Conservation (phyloP, 2,797 vertebrate genomes). For the Pantherophis vulpinus region DNA sequence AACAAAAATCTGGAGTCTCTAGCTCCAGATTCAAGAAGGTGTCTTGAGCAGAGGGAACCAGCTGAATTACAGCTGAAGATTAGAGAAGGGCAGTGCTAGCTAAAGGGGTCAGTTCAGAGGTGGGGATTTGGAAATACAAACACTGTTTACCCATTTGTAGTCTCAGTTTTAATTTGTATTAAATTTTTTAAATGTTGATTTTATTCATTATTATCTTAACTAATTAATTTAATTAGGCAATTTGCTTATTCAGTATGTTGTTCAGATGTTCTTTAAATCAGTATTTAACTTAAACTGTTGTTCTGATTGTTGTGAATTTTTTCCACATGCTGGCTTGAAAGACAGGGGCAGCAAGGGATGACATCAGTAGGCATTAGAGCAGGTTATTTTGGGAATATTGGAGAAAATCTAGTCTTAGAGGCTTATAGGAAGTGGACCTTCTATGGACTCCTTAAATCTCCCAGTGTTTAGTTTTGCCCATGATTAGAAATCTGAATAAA, state of each 20-base stretch:
- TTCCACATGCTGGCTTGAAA: not conserved
- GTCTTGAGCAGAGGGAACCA: not conserved
- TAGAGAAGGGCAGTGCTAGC: not conserved
- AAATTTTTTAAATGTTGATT: not conserved
- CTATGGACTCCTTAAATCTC: not conserved
- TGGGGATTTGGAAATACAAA: not conserved
- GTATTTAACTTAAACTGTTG: not conserved
- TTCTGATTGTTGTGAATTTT: not conserved
- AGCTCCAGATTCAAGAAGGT: not conserved
- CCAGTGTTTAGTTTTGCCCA: not conserved
- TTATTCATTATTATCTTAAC: not conserved
- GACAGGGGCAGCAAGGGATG: not conserved
- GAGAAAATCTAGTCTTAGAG: not conserved
- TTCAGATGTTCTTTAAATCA: not conserved
- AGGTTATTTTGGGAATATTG: not conserved
- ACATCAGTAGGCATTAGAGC: not conserved
- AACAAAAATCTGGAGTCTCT: not conserved
- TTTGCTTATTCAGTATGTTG: not conserved
- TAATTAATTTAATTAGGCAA: not conserved
- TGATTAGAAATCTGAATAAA: not conserved
- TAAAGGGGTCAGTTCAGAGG: not conserved
- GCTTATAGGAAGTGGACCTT: not conserved
- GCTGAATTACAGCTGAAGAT: not conserved
- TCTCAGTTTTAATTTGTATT: not conserved
- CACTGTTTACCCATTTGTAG: not conserved